Evolutionary conservation across 2,113 vertebrate genomes (phyloP), one percentile per base, ranked within the genome.

Genomic region (Mustelus asterias): DNA sequence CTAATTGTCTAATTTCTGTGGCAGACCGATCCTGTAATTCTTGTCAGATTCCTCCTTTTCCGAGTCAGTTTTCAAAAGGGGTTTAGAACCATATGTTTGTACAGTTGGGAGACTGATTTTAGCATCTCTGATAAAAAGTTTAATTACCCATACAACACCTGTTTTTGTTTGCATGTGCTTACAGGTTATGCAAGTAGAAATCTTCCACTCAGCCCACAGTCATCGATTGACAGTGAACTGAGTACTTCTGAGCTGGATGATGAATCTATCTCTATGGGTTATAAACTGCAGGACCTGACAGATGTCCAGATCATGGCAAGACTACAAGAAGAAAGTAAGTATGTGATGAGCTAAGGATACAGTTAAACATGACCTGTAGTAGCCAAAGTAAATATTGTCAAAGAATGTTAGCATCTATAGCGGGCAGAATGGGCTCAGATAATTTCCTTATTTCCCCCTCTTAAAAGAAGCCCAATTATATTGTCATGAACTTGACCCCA

Each of bases 271-370:
- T 98, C 99, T 65, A 99, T 99, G 98, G 98, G 98, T 95, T 99
- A 99, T 97, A 99, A 99, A 97, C 97, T 99, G 96, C 99, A 99
- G 97, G 99, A 99, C 97, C 99, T 99, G 97, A 99, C 99, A 0
- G 99, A 99, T 76, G 99, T 99, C 97, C 99, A 99, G 97, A 99
- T 99, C 97, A 99, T 99, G 99, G 99, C 99, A 96, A 98, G 99
- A 96, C 98, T 99, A 85, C 99, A 99, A 97, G 99, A 99, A 97
- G 99, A 99, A 97, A 99, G 99, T 99, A 98, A 95, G 94, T 95
- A 99, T 98, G 54, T 2, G 29, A 89, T 41, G 16, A 95, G 58
- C 41, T 92, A 60, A 83, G 37, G 4, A 41, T 6, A 92, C 29
- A 63, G 2, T 92, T 13, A 20, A 60, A 63, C 14, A 63, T n/a